Conservation (phyloP, 2,797 vertebrate species). For the Smutsia gigantea region DNA sequence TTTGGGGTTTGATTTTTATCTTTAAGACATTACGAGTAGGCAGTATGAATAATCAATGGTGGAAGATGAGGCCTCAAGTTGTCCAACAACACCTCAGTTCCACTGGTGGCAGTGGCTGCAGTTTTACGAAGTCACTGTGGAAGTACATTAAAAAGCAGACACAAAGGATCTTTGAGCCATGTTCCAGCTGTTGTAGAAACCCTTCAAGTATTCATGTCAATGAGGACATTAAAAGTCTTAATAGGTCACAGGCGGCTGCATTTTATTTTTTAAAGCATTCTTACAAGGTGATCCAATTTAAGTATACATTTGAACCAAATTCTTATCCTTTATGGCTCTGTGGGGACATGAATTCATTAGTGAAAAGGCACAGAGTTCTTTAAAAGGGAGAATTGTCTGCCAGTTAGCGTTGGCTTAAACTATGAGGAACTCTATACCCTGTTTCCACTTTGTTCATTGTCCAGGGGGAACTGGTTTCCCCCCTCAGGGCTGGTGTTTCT, state of each 20-base stretch:
- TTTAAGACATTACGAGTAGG: neutral
- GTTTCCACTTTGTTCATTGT: conserved; percentile 43
- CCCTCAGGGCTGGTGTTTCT: neutral
- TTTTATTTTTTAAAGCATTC: conserved; percentile 64
- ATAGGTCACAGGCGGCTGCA: conserved; percentile 68
- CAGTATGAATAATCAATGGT: neutral
- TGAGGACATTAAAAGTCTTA: conserved; percentile 63
- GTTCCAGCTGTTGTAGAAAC: conserved; percentile 62
- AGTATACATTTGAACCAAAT: conserved; percentile 69
- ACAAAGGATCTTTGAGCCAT: conserved; percentile 46
- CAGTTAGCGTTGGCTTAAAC: neutral
- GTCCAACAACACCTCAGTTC: neutral
- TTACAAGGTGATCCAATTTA: conserved; percentile 61
- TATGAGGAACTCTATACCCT: conserved; percentile 13
- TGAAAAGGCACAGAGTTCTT: conserved; percentile 43
- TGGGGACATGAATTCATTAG: conserved; percentile 66
- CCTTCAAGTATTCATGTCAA: conserved; percentile 72
- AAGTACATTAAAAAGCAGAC: conserved; percentile 69
- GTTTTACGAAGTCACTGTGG: conserved; percentile 70
- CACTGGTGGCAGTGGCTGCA: neutral
- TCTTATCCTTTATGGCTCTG: conserved; percentile 62
- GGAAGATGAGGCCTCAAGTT: neutral
- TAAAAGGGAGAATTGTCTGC: conserved; percentile 61
- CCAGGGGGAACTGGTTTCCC: neutral
- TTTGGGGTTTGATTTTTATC: conserved; percentile 43